Conservation (phyloP, 2,113 vertebrate genomes). For the Junco hyemalis region DNA sequence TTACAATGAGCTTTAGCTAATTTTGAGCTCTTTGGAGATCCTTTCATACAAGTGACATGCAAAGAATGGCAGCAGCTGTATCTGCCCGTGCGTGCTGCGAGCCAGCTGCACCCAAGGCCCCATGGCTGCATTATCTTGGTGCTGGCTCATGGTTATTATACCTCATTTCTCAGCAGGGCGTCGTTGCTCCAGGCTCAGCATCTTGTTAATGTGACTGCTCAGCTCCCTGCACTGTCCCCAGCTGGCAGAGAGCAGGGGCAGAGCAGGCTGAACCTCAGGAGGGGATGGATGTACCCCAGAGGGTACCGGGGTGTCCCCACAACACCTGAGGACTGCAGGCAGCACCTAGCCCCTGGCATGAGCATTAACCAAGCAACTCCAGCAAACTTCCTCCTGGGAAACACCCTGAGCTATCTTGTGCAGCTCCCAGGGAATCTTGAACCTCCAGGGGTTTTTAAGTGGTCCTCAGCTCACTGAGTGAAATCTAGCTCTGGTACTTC, state of each 20-base stretch:
- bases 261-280: background rate
- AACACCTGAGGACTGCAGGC: background rate
- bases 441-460: background rate
- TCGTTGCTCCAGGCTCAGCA: background rate
- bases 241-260: background rate
- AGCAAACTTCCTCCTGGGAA: background rate
- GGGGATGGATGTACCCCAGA: accelerated
- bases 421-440: background rate
- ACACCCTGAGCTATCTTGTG: background rate
- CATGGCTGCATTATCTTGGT: background rate
- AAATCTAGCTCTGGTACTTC: background rate
- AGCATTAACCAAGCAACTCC: background rate
- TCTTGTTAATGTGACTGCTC: background rate
- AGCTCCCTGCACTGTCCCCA: background rate
- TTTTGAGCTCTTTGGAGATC: background rate
- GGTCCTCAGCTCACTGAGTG: background rate
- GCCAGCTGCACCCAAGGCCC: constrained; percentile 23
- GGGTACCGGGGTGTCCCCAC: background rate
- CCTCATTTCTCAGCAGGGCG: constrained; percentile 35
- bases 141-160: background rate
- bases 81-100: accelerated
- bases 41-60: background rate
- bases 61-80: constrained; percentile 25
- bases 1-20: constrained; percentile 18
- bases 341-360: accelerated